Base-by-base conservation (phyloP, 2,113 vertebrate genomes). In the Pandion haliaetus region DNA sequence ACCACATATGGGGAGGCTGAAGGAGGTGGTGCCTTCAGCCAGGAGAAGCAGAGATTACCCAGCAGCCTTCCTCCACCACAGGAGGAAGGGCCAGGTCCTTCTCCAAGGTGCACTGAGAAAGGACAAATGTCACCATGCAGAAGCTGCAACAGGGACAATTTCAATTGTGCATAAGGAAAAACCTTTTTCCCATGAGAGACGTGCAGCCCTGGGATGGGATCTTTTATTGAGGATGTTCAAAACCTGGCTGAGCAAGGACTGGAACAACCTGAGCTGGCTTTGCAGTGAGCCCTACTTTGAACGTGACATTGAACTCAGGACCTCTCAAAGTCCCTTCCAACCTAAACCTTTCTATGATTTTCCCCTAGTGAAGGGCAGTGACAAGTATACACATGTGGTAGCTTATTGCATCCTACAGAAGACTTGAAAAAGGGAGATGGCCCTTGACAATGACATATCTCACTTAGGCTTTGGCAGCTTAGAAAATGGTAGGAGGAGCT, bases 321-420 rank as follows among this genome's bases (percentile, higher is more conserved):
- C 38, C 15, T 72, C 63, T 65, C 2, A 0, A 32, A 29, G 55
- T 34, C 26, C 44, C 24, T 67, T 58, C 86, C 32, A 47, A 5
- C 17, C 50, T 34, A 26, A 49, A 23, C 26, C 28, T 47, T 65
- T 17, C 45, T 12, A 7, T 62, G 58, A 13, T 74, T 40, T 69
- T 50, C 36, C 19, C 57, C 70, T 55, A 10, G 31, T 26, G 74
- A 44, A 40, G 58, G 49, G 49, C 58, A 65, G 26, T 2, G 17
- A 26, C 44, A 6, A 3, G 1, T 3, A 36, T 52, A 26, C 17
- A 40, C 62, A 5, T 0, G 0, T 2, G 6, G 12, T 14, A 14
- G 40, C 21, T 73, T 2, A 1, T 29, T 40, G 28, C 19, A 10
- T 45, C 63, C 71, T 50, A 47, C n/a, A 69, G 59, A 45, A 59